Evolutionary conservation across 1,140 invertebrate genomes (phyloP).

Genomic region (Caerostris darwini): DNA sequence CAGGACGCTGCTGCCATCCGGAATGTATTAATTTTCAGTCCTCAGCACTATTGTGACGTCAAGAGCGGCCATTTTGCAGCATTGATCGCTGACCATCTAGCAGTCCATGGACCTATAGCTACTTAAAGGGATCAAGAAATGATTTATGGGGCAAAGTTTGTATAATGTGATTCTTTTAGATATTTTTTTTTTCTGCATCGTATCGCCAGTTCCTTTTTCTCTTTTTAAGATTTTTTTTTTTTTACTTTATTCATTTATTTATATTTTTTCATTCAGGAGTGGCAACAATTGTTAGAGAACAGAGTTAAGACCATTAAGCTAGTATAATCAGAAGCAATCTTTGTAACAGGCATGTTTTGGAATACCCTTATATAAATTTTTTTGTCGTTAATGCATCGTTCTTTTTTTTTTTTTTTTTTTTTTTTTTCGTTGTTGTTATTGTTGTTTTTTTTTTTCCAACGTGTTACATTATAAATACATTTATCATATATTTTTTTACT

Average conservation of each 20-base stretch:
- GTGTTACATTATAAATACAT: not conserved
- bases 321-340: conserved; percentile 18
- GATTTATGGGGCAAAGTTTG: conserved; percentile 46
- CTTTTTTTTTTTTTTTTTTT: no score
- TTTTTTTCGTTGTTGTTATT: not conserved
- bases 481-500: not conserved
- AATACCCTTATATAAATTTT: not conserved
- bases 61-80: conserved; percentile 7
- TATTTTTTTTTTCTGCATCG: not conserved
- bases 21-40: conserved; percentile 43
- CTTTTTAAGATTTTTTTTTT: no score
- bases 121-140: conserved; percentile 55
- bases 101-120: not conserved
- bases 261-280: not conserved
- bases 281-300: not conserved
- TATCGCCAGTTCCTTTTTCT: not conserved
- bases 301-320: conserved; percentile 30
- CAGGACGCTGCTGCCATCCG: not conserved
- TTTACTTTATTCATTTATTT: no score
- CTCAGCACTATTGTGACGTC: conserved; percentile 7
- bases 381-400: no score
- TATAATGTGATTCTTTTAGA: conserved; percentile 41
- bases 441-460: not conserved
- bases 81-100: conserved; percentile 13
- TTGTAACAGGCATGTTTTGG: not conserved